These are phyloP conservation scores for Drosophila bunnanda DNA, from an alignment of 2,888 invertebrate species.

Conservation along the genomic window DNA sequence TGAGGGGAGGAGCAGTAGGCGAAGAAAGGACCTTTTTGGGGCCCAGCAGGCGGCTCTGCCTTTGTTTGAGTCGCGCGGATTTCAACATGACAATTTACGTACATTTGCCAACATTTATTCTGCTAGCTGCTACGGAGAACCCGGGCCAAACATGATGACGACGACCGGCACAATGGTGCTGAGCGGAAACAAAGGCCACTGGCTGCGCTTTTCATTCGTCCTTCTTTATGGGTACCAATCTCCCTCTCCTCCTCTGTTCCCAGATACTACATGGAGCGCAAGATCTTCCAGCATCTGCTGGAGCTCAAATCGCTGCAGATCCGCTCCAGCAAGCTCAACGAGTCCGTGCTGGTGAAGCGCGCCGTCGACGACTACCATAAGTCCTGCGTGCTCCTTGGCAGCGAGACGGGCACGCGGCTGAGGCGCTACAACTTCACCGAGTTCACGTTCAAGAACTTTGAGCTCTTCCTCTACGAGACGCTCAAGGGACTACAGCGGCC, in stretches of 20 bases:
- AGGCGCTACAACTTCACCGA: constrained; percentile 88
- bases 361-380: constrained; percentile 93
- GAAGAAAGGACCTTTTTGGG: constrained; percentile 10
- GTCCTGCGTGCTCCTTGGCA: constrained; percentile 89
- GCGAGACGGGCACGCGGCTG: constrained; percentile 84
- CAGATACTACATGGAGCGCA: constrained; percentile 95
- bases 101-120: constrained; percentile 71
- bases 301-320: constrained; percentile 97
- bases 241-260: constrained; percentile 52
- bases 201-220: constrained; percentile 30
- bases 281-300: constrained; percentile 96
- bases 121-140: constrained; percentile 29
- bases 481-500: constrained; percentile 91
- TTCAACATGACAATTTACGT: constrained; percentile 78
- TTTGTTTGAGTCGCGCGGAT: constrained; percentile 68
- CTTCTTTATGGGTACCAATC: constrained; percentile 21
- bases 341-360: constrained; percentile 93
- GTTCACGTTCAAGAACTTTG: constrained; percentile 91
- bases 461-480: constrained; percentile 94
- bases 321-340: constrained; percentile 94
- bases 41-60: constrained; percentile 57
- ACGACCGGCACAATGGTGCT: constrained; percentile 4
- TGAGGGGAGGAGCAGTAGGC: background rate
- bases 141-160: constrained; percentile 6
- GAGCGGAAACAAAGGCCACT: constrained; percentile 18